Evolutionary conservation across 2,797 vertebrate genomes (phyloP).

Genomic region (Lagodon rhomboides): DNA sequence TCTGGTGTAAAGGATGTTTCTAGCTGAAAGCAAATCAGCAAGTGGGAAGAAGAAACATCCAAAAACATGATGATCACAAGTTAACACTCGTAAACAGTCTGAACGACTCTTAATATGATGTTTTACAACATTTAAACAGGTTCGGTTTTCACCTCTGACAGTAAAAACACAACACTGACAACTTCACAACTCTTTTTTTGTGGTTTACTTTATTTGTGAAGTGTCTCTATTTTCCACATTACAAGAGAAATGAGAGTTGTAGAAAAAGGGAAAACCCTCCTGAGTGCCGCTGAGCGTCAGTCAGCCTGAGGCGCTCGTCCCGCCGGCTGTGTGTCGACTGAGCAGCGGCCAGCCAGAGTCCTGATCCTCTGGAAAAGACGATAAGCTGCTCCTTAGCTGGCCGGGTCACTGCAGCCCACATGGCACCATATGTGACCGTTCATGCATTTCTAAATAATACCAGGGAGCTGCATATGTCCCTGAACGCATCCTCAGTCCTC

Average conservation of each 20-base stretch:
- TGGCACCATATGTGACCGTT: constrained; percentile 77
- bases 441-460: constrained; percentile 67
- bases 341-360: constrained; percentile 42
- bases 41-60: background rate
- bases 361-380: constrained; percentile 80
- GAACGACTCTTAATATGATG: background rate
- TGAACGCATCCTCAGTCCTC: constrained; percentile 41
- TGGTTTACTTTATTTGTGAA: background rate
- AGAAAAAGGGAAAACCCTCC: background rate
- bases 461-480: constrained; percentile 59
- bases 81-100: background rate
- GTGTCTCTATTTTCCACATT: background rate
- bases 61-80: background rate
- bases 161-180: background rate
- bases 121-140: background rate
- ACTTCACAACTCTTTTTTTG: background rate
- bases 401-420: constrained; percentile 71
- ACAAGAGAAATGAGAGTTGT: background rate
- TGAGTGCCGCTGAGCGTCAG: background rate
- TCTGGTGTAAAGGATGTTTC: background rate
- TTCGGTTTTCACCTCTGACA: background rate
- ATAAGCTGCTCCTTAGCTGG: constrained; percentile 82
- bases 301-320: background rate
- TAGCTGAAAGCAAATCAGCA: background rate
- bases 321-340: constrained; percentile 41